Evolutionary conservation across 2,888 invertebrate genomes (phyloP).

Genomic region (Acronicta aceris): DNA sequence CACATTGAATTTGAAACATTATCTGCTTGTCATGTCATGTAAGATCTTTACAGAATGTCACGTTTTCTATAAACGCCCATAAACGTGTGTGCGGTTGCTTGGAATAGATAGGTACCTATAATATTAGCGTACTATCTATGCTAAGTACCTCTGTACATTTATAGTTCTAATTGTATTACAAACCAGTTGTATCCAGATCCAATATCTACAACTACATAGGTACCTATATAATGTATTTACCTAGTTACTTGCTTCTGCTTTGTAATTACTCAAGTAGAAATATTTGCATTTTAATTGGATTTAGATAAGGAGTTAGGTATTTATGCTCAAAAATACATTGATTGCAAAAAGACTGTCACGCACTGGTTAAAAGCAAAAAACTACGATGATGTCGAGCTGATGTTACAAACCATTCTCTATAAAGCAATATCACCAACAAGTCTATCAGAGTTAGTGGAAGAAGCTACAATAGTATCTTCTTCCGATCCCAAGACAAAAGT

Average conservation of each 20-base stretch:
- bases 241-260: constrained; percentile 2
- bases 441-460: no score
- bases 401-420: no score
- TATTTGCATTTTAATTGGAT: not conserved
- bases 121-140: constrained; percentile 3
- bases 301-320: no score
- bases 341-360: no score
- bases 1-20: constrained; percentile 18
- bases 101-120: constrained; percentile 7
- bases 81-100: constrained; percentile 1
- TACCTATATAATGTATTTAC: not conserved
- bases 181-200: constrained; percentile 30
- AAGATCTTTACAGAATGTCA: constrained; percentile 31
- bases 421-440: no score
- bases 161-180: constrained; percentile 5
- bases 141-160: not conserved
- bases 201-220: not conserved
- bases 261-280: constrained; percentile 13
- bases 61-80: constrained; percentile 29
- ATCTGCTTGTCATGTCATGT: constrained; percentile 8
- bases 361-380: no score
- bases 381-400: no score
- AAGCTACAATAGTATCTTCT: no score
- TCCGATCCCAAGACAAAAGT: no score
- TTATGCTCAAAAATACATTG: no score